Evolutionary conservation across 2,797 vertebrate genomes (phyloP).

Genomic region (Buceros bicornis): DNA sequence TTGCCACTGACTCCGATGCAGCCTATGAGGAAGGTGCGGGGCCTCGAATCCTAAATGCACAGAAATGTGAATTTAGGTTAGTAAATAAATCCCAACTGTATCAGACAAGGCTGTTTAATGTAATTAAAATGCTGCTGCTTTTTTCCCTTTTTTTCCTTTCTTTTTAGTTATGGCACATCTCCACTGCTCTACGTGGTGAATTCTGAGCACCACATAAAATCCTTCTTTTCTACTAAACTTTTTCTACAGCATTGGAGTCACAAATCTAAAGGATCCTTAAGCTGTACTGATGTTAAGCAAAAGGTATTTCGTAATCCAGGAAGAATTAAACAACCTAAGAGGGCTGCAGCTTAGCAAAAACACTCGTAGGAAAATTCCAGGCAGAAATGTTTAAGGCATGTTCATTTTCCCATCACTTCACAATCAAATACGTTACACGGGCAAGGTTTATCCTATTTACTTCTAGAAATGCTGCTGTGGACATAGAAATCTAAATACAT

Average conservation of each 20-base stretch:
- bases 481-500: background rate
- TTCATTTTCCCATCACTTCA: background rate
- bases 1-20: conserved; percentile 98
- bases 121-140: background rate
- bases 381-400: background rate
- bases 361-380: background rate
- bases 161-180: background rate
- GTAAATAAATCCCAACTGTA: background rate
- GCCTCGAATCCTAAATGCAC: conserved; percentile 83
- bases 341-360: background rate
- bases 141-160: background rate
- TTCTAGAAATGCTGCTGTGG: background rate
- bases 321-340: background rate
- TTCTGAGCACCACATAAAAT: background rate
- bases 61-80: conserved; percentile 4
- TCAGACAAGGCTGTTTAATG: background rate
- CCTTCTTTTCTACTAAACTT: background rate
- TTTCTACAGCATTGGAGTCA: background rate
- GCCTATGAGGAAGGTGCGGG: conserved; percentile 91
- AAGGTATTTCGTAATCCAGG: background rate
- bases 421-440: background rate
- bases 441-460: background rate
- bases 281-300: background rate
- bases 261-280: background rate
- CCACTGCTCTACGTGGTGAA: background rate